phyloP scores from a whole-genome alignment of 2,888 invertebrate species.

The Alviniconcha strummeri region DNA sequence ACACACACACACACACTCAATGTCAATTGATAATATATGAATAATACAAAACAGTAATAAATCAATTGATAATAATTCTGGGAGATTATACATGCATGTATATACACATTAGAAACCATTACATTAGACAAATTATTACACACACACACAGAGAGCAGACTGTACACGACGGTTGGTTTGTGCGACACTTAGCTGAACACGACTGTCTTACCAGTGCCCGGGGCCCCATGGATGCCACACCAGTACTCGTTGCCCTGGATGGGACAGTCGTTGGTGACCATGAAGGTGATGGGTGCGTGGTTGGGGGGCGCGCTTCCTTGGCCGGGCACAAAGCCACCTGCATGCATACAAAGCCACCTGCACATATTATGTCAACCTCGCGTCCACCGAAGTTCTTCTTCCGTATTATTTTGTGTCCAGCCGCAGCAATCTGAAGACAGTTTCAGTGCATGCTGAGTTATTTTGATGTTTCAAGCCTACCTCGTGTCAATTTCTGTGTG shows the following conservation, averaged over 20 bases:
- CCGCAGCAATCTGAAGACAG: no score
- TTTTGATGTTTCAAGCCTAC: no score
- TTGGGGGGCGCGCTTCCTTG: slow-evolving; percentile 44
- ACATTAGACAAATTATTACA: background rate
- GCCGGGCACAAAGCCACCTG: slow-evolving; percentile 57
- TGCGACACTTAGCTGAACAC: no score
- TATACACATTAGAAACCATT: no score
- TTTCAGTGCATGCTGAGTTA: no score
- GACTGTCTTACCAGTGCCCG: slow-evolving; percentile 29
- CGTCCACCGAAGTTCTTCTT: no score
- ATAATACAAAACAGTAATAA: background rate
- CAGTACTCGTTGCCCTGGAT: slow-evolving; percentile 52
- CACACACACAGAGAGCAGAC: no score
- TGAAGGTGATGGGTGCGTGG: slow-evolving; percentile 48
- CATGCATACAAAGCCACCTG: background rate
- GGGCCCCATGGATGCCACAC: slow-evolving; percentile 52
- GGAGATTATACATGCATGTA: background rate
- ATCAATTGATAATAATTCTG: background rate
- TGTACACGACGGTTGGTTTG: no score
- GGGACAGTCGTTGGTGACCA: slow-evolving; percentile 62
- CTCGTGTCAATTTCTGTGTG: background rate
- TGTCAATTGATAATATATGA: background rate
- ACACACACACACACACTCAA: background rate
- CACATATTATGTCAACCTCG: slow-evolving; percentile 25
- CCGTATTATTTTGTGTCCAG: no score